These are phyloP conservation scores for Ascidia mentula DNA, from an alignment of 23 tunicate species.

Conservation along the genomic window DNA sequence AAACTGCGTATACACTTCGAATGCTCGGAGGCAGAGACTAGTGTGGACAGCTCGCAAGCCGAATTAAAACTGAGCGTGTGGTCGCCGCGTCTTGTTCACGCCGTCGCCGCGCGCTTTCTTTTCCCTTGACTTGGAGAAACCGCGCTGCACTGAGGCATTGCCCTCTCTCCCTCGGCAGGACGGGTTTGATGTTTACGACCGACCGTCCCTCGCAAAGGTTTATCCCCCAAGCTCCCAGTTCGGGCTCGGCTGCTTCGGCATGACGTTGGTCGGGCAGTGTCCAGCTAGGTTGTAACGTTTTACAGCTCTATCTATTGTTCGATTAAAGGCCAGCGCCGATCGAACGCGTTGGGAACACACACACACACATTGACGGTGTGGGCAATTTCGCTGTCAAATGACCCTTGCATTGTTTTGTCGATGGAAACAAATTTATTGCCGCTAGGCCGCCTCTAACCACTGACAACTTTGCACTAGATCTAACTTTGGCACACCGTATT, in stretches of 20 bases:
- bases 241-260: too few relatives aligned
- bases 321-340: background rate
- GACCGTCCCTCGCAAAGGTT: background rate
- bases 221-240: too few relatives aligned
- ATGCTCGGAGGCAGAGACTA: background rate
- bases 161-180: constrained; percentile 8
- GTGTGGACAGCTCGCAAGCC: background rate
- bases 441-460: too few relatives aligned
- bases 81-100: background rate
- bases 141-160: background rate
- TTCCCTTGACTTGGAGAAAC: background rate
- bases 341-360: background rate
- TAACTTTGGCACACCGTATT: too few relatives aligned
- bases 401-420: background rate
- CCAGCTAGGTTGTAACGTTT: background rate
- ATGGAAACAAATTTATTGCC: too few relatives aligned
- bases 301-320: constrained; percentile 5
- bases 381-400: background rate
- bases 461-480: too few relatives aligned
- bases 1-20: too few relatives aligned
- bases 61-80: constrained; percentile 9
- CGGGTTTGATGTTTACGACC: constrained; percentile 4
- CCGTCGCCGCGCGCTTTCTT: background rate
- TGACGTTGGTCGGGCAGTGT: background rate
- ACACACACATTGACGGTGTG: background rate